These are phyloP conservation scores for Arnoldichthys spilopterus DNA, from an alignment of 2,797 vertebrate genomes.

Conservation along the genomic window DNA sequence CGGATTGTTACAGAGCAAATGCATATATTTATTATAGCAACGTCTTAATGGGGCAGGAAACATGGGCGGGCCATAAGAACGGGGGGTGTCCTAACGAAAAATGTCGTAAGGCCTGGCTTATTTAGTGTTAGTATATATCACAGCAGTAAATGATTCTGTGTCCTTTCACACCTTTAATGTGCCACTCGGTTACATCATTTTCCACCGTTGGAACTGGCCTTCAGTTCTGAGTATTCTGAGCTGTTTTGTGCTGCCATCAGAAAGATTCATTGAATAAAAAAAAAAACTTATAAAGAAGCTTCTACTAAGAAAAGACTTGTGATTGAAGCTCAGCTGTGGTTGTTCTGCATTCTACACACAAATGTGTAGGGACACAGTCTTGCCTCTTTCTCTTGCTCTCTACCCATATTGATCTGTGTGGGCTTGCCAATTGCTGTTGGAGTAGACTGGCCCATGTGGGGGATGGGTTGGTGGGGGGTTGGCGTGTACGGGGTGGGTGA, in stretches of 20 bases:
- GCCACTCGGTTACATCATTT: not conserved
- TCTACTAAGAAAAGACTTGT: not conserved
- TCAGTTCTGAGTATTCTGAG: not conserved
- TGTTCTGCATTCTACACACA: not conserved
- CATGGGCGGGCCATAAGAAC: too few species aligned
- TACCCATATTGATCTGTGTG: conserved; percentile 50
- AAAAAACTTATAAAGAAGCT: not conserved
- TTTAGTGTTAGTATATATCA: too few species aligned
- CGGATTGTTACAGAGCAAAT: too few species aligned
- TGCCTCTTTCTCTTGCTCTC: not conserved
- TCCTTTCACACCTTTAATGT: not conserved
- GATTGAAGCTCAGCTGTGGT: conserved; percentile 2
- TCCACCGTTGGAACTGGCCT: not conserved
- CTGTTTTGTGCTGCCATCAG: not conserved
- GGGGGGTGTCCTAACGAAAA: too few species aligned
- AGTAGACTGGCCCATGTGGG: conserved; percentile 37
- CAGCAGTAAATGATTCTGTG: not conserved
- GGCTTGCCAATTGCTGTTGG: conserved; percentile 49
- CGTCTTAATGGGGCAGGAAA: too few species aligned
- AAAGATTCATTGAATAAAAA: not conserved
- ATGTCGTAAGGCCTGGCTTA: too few species aligned
- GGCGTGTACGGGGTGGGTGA: conserved; percentile 4
- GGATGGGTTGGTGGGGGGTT: not conserved
- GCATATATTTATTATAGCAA: too few species aligned
- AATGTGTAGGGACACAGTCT: not conserved